A percentile compares a stretch with the other conserved stretches of the same genome.
Conservation (phyloP, 1,140 invertebrate species). For the Trigoniulus corallinus region DNA sequence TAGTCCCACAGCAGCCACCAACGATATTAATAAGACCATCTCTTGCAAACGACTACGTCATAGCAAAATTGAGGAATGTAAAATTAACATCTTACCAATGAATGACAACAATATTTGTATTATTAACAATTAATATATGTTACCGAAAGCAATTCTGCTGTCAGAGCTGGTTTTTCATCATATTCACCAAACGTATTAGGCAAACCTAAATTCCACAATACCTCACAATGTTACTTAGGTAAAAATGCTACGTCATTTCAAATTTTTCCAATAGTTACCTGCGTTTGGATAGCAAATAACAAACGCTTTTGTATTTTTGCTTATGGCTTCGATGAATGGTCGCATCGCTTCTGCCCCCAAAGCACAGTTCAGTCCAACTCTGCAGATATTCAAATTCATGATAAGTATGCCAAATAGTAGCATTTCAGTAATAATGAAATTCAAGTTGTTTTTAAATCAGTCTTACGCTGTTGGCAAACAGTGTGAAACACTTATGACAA, state of each 20-base stretch:
- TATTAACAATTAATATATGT: too few relatives aligned
- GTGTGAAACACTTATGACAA: constrained; percentile 39
- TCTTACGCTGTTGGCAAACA: constrained; percentile 33
- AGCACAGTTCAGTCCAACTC: constrained; percentile 44
- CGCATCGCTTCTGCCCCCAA: constrained; percentile 41
- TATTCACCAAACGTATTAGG: constrained; percentile 47
- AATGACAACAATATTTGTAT: too few relatives aligned
- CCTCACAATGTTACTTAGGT: too few relatives aligned
- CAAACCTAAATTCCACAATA: too few relatives aligned
- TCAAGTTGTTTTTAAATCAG: constrained; percentile 6
- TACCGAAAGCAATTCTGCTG: constrained; percentile 29
- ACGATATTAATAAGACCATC: constrained; percentile 37
- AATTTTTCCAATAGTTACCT: constrained; percentile 21
- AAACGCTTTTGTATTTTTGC: constrained; percentile 30
- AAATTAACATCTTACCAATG: neutral
- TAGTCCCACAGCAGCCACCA: constrained; percentile 45
- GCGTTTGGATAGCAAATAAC: constrained; percentile 46
- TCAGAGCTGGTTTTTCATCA: constrained; percentile 41
- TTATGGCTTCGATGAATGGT: constrained; percentile 38
- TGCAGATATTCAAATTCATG: constrained; percentile 16
- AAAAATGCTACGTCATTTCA: neutral
- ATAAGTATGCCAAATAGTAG: constrained; percentile 19
- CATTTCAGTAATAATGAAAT: too few relatives aligned
- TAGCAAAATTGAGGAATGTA: neutral
- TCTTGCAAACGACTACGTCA: constrained; percentile 27